Base-by-base conservation (phyloP, 1,140 invertebrate genomes). In the Berghia stephanieae region DNA sequence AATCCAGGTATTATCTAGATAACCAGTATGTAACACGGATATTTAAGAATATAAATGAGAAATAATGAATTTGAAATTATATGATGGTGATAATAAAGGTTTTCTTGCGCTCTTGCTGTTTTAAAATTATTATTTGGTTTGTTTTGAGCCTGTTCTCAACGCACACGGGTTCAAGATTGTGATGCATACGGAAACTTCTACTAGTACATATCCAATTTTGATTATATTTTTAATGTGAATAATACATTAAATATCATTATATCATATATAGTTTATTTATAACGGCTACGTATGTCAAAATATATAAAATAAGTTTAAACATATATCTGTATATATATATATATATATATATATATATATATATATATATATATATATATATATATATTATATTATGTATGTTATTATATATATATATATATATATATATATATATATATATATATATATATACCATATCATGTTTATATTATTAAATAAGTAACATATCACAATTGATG, bases 301-400 rank as follows among this genome's bases (percentile, higher is more conserved):
- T 21, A 21, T 6, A 4, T 18, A 75, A 42, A 40, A 52, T 46
- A 13, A 63, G 42, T 42, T 24, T 21, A 63, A 67, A 75, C 13
- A n/a, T 71, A 69, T 46, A 27, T 8, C 21, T 24, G 44, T 0
- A 55, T 55, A 27, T 5, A 49, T 46, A 55, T 42, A 38, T 27
- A 57, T 27, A 57, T 16, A 67, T 21, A 34, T 46, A 42, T 16
- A 43, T 66, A 16, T 68, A 40, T 24, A 68, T 75, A 34, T 75
- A 13, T 21, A 24, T 27, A 44, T 49, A 21, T 34, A 69, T 49
- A 16, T 42, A 60, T 74, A 38, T 73, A 8, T 46, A 60, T 36
- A 38, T 21, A 52, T 49, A 16, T 36, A 38, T 75, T 73, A n/a
- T 46, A 27, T 55, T 42, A 43, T 42, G n/a, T 52, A 70, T 70